These are phyloP conservation scores for Artemia franciscana DNA, from an alignment of 1,140 invertebrate genomes.

Conservation along the genomic window DNA sequence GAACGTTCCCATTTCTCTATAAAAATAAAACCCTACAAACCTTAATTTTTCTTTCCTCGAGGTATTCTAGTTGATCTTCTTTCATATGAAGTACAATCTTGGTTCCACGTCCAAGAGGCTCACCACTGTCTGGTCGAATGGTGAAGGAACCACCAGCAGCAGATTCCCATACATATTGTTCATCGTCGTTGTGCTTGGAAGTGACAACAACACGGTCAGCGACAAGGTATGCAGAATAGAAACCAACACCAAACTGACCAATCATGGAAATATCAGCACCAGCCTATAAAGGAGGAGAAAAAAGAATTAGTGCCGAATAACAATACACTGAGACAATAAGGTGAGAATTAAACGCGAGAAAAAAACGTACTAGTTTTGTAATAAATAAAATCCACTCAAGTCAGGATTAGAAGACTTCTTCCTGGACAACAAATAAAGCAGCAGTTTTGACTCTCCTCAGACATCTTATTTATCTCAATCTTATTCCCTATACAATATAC, in stretches of 20 bases:
- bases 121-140: constrained; percentile 39
- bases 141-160: constrained; percentile 82
- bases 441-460: no score
- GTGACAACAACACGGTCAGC: constrained; percentile 79
- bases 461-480: no score
- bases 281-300: constrained; percentile 28
- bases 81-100: constrained; percentile 72
- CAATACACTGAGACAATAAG: no score
- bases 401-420: no score
- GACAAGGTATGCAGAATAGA: constrained; percentile 91
- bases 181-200: constrained; percentile 88
- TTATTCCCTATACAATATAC: no score
- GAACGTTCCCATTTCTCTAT: no score
- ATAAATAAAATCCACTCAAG: no score
- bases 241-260: constrained; percentile 91
- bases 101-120: constrained; percentile 59
- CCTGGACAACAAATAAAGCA: no score
- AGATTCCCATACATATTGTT: constrained; percentile 82
- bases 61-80: constrained; percentile 71
- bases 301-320: no score
- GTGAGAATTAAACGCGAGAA: no score
- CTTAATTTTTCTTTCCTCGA: constrained; percentile 81
- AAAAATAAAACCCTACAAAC: no score
- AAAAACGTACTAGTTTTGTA: no score
- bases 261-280: constrained; percentile 92